Base-by-base conservation (phyloP, 1,140 invertebrate genomes). In the Drosophila malerkotliana region DNA sequence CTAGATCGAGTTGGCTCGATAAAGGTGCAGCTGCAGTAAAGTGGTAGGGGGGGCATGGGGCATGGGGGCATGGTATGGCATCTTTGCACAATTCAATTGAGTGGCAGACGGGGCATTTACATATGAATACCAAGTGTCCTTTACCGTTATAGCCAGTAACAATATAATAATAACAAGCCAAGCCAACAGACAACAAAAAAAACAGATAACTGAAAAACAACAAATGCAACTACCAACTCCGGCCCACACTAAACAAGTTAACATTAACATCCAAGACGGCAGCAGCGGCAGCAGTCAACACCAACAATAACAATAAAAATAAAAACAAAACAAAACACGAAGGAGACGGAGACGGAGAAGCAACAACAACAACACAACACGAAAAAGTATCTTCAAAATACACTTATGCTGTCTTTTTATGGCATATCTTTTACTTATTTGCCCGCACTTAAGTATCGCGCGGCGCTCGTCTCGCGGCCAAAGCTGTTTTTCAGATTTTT, bases 341-440 rank as follows among this genome's bases (percentile, higher is more conserved):
- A 55, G 57, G 52, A 59, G 41, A 58, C 61, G 10, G 39, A 9
- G 28, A 39, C 45, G 48, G 24, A 37, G 21, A 21, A 21, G 54
- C 32, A 28, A 28, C 32, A 58, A 59, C 63, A 53, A 60, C 32
- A 44, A 55, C 69, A 71, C 45, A 59, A 52, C 62, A 67, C 53
- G 56, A 63, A 85, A 81, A 87, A 76, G 78, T 77, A 80, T 80
- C 78, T 80, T 80, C 58, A 87, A 87, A 81, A 87, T 78, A 87
- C 82, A 85, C 78, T 81, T 81, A 80, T 85, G 78, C 82, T 87
- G 82, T 72, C 73, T 85, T 85, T 79, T 87, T 87, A 78, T 69
- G 78, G 81, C 81, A 80, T 87, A 81, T 87, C 78, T 87, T 87
- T 81, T 72, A 87, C 82, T 87, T 87, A 74, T 87, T 85, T 75